Conservation (phyloP, 1,140 invertebrate genomes). For the Tachypleus tridentatus region DNA sequence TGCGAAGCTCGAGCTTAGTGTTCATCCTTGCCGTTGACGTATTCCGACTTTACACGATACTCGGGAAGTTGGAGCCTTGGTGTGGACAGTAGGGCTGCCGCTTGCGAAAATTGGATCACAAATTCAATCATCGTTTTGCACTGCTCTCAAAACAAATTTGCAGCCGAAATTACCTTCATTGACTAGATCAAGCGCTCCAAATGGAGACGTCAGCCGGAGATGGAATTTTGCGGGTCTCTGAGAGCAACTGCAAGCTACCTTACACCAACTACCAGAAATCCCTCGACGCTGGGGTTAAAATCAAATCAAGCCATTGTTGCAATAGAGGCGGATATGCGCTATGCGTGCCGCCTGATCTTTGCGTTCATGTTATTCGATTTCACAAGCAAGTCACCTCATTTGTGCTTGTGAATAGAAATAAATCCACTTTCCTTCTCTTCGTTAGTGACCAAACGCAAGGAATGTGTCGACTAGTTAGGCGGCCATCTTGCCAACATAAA, state of each 20-base stretch:
- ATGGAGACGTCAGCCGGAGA: constrained; percentile 13
- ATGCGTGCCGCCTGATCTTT: background rate
- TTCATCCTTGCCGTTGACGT: too few relatives aligned
- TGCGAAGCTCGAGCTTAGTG: too few relatives aligned
- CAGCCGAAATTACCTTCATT: constrained; percentile 23
- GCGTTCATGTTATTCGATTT: constrained; percentile 18
- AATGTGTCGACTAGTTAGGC: too few relatives aligned
- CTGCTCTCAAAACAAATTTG: constrained; percentile 24
- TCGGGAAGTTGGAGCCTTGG: too few relatives aligned
- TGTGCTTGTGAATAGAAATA: constrained; percentile 20
- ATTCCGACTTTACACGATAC: too few relatives aligned
- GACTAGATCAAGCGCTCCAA: constrained; percentile 21
- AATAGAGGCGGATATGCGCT: background rate
- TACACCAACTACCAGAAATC: background rate
- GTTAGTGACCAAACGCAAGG: too few relatives aligned
- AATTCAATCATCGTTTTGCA: constrained; percentile 24
- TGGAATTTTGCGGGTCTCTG: constrained; percentile 15
- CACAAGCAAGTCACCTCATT: constrained; percentile 20
- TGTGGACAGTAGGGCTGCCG: background rate
- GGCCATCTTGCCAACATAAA: too few relatives aligned
- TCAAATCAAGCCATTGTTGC: constrained; percentile 17
- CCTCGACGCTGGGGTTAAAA: constrained; percentile 8
- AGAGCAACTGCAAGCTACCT: too few relatives aligned
- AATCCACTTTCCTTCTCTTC: constrained; percentile 14
- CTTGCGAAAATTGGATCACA: constrained; percentile 20